Conservation (phyloP, 2,113 vertebrate species). For the Calidris pugnax region DNA sequence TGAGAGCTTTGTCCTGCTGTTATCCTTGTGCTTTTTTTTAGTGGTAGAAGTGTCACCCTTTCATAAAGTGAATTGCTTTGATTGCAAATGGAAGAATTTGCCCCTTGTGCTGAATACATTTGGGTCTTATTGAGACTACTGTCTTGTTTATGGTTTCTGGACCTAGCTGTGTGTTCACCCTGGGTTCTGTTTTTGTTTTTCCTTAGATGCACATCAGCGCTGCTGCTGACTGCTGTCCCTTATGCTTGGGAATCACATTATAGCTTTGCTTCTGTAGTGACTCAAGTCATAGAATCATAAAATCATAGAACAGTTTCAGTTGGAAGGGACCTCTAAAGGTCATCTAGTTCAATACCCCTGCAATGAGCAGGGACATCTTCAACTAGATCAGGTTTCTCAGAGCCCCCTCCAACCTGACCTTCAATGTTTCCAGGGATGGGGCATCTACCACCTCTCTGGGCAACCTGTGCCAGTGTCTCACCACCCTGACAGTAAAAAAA, state of each 20-base stretch:
- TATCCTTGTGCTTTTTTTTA: not conserved
- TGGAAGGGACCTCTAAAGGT: not conserved
- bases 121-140: not conserved
- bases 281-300: not conserved
- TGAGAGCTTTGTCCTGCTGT: slow-evolving; percentile 5
- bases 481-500: no score
- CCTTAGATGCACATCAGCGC: not conserved
- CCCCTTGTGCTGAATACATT: not conserved
- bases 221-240: not conserved
- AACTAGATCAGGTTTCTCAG: not conserved
- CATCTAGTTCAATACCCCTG: not conserved
- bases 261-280: not conserved
- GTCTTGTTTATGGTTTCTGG: not conserved
- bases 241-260: not conserved
- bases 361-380: not conserved
- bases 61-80: not conserved
- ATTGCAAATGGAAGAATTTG: not conserved
- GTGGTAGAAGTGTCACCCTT: not conserved
- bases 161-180: not conserved
- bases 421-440: not conserved
- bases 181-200: not conserved
- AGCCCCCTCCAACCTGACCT: not conserved
- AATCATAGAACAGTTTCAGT: not conserved
- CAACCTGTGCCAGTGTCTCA: not conserved
- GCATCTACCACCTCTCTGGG: not conserved